Evolutionary conservation across 2,797 vertebrate genomes (phyloP), one percentile per base, ranked within the genome.

Genomic region (Trachops cirrhosus): DNA sequence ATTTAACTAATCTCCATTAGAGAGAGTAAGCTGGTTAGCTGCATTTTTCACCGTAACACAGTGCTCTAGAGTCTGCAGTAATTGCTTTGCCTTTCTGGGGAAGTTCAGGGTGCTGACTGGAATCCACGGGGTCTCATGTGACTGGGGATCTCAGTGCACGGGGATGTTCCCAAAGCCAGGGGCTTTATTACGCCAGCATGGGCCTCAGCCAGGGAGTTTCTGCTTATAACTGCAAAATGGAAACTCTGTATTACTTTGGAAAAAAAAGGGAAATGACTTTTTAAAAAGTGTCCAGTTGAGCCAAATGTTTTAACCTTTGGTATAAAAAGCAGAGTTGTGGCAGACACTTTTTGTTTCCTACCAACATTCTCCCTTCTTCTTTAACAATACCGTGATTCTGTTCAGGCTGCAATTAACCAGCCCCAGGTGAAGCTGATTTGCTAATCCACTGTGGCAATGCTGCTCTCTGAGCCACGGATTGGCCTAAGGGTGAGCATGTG

Each of bases 251-350:
- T 87, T 84, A 32, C 54, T 92, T 94, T 70, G 57, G 34, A 2
- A 41, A 71, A 50, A 52, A 93, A 80, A 91, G 54, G 86, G 44
- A 87, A 90, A 59, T 41, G 71, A 46, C 41, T 92, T 95, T 93
- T 52, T 48, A 57, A 50, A 19, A 70, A 91, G 75, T 1, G 16
- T 54, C 74, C 75, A 41, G 5, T 22, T 84, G 44, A 95, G 26
- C 3, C 59, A 94, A 91, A 89, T 78, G 15, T 93, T 89, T 95
- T 87, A 54, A 85, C 67, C 54, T 84, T 3, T 24, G 24, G 37
- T 74, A 29, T 80, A 78, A 87, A 94, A 86, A 85, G 21, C 18
- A n/a, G n/a, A 75, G 46, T 26, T 44, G 29, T 46, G 44, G n/a
- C 18, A 34, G 29, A 71, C 5, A 24, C 18, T 88, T 90, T 64